A percentile compares a stretch with the other conserved stretches of the same genome.
Evolutionary conservation across 2,797 vertebrate genomes (phyloP).

Genomic region (Neoniphon sammara): DNA sequence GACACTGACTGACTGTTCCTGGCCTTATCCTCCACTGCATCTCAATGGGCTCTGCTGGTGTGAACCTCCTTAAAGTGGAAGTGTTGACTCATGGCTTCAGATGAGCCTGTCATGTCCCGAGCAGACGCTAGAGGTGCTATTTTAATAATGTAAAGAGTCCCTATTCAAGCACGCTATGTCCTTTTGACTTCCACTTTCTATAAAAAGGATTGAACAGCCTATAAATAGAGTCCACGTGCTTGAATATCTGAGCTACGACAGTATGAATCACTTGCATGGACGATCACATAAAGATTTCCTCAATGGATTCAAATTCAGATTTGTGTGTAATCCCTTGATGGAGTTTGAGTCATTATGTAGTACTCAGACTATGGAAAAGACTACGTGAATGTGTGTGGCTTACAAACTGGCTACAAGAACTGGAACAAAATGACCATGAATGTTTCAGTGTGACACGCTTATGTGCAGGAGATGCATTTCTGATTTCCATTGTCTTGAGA

Average conservation of each 20-base stretch:
- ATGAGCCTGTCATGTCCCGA: constrained; percentile 29
- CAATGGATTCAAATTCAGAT: constrained; percentile 38
- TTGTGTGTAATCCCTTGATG: constrained; percentile 57
- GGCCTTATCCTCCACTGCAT: constrained; percentile 64
- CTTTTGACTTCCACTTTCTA: constrained; percentile 9
- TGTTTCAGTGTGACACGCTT: constrained; percentile 16
- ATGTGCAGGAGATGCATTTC: background rate
- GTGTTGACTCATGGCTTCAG: constrained; percentile 16
- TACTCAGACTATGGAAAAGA: constrained; percentile 28
- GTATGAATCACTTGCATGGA: background rate
- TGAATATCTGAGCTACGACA: constrained; percentile 14
- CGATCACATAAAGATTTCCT: constrained; percentile 24
- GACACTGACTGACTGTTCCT: constrained; percentile 48
- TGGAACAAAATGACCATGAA: constrained; percentile 34
- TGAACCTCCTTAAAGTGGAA: constrained; percentile 16
- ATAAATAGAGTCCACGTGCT: constrained; percentile 42
- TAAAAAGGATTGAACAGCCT: constrained; percentile 21
- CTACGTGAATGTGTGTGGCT: constrained; percentile 34
- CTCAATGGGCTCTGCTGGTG: constrained; percentile 45
- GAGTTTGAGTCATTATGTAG: constrained; percentile 48
- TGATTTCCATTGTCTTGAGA: constrained; percentile 3
- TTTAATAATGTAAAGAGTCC: constrained; percentile 34
- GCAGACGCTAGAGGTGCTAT: constrained; percentile 3
- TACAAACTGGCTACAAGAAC: constrained; percentile 23
- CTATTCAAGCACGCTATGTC: constrained; percentile 1